Evolutionary conservation across 2,888 invertebrate species (phyloP).

Genomic region (Epinotia demarniana): DNA sequence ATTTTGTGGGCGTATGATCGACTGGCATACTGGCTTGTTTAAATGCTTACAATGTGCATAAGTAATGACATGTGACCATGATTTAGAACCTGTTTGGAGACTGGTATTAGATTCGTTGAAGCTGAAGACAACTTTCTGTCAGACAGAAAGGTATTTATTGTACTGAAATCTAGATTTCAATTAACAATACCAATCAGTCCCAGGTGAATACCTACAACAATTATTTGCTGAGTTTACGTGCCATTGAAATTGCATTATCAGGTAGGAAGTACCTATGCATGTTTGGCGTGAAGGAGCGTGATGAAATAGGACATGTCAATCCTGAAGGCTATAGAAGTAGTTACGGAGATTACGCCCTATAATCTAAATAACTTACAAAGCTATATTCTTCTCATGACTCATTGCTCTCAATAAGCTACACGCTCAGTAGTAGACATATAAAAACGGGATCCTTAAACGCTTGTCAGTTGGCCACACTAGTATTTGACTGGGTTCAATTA

Average conservation of each 20-base stretch:
- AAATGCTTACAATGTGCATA: not conserved
- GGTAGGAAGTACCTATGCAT: too few species aligned
- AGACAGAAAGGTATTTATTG: not conserved
- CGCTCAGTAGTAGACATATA: too few species aligned
- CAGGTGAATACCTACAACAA: not conserved
- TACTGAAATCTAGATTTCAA: not conserved
- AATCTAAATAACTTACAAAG: too few species aligned
- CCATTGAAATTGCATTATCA: too few species aligned
- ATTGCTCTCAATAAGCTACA: too few species aligned
- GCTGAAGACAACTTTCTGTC: too few species aligned
- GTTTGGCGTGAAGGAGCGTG: too few species aligned
- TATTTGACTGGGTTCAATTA: not conserved
- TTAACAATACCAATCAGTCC: not conserved
- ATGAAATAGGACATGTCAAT: too few species aligned
- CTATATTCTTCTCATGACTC: too few species aligned
- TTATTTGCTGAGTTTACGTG: too few species aligned
- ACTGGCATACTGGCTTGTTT: not conserved
- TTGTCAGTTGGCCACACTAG: conserved; percentile 8
- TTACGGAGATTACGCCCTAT: too few species aligned
- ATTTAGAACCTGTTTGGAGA: conserved; percentile 20
- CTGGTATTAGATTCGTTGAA: not conserved
- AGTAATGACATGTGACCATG: conserved; percentile 26
- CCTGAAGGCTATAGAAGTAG: too few species aligned
- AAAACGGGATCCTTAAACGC: not conserved
- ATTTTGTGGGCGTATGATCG: conserved; percentile 9